Evolutionary conservation across 2,888 invertebrate species (phyloP).

Genomic region (Parnassius orleans): DNA sequence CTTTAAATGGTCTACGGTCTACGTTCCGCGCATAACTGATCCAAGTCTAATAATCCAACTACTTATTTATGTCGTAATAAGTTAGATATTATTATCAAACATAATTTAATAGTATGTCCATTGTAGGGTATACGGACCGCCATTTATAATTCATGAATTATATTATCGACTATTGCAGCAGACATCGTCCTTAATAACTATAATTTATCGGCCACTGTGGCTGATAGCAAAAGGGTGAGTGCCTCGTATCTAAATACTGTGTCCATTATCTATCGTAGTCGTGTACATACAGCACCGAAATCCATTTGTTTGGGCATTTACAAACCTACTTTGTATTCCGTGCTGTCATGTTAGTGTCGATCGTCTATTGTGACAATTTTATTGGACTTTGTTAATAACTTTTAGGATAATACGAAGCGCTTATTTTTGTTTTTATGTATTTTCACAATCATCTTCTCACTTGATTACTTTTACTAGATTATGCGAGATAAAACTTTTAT

Average conservation of each 20-base stretch:
- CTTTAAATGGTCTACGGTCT: no score
- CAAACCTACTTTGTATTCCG: slow-evolving; percentile 4
- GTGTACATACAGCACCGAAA: background rate
- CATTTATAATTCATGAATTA: slow-evolving; percentile 25
- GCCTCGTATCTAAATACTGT: background rate
- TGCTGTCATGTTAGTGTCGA: background rate
- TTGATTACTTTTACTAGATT: no score
- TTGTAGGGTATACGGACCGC: background rate
- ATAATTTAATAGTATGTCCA: slow-evolving; percentile 5
- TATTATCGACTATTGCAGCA: slow-evolving; percentile 10
- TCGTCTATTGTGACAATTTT: background rate
- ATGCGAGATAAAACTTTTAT: no score
- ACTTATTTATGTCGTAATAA: background rate
- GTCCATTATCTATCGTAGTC: background rate
- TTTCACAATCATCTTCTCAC: no score
- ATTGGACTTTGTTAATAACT: background rate
- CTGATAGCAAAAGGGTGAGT: slow-evolving; percentile 10
- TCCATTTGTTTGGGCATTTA: slow-evolving; percentile 8
- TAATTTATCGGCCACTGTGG: slow-evolving; percentile 20
- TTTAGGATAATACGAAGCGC: no score
- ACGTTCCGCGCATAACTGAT: no score
- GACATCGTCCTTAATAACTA: slow-evolving; percentile 12
- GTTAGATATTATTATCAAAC: slow-evolving; percentile 3
- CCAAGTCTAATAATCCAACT: no score
- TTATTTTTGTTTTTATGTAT: no score